phyloP scores from a whole-genome alignment of 1,140 invertebrate species.

The Trachelipus rathkii region DNA sequence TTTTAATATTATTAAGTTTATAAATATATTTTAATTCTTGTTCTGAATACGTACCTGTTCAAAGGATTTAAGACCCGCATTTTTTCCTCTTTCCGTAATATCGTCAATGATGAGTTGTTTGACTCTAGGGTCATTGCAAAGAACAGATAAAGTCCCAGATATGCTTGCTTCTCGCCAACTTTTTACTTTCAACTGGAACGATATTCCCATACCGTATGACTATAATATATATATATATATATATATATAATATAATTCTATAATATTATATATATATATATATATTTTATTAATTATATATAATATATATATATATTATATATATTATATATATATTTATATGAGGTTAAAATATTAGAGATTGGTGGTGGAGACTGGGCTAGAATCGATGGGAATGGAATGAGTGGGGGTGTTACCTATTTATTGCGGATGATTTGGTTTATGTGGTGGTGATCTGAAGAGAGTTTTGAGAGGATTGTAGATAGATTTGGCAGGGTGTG shows the following conservation, averaged over 20 bases:
- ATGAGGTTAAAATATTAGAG: too few relatives aligned
- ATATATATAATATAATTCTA: neutral
- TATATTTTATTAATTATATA: neutral
- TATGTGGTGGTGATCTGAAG: too few relatives aligned
- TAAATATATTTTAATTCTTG: too few relatives aligned
- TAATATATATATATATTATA: constrained; percentile 10
- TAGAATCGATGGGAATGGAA: too few relatives aligned
- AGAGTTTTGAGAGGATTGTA: too few relatives aligned
- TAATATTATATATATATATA: neutral
- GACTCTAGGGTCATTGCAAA: constrained; percentile 80
- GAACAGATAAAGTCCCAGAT: constrained; percentile 75
- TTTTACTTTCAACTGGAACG: constrained; percentile 88
- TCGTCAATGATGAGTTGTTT: constrained; percentile 87
- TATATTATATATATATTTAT: neutral
- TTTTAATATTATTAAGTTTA: too few relatives aligned
- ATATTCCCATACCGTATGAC: constrained; percentile 90
- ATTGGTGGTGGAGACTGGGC: too few relatives aligned
- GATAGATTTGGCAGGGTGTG: too few relatives aligned
- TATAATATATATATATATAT: constrained; percentile 52
- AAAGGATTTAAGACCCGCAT: constrained; percentile 87
- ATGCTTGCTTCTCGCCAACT: constrained; percentile 83
- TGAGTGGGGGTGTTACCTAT: too few relatives aligned
- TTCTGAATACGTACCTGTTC: constrained; percentile 71
- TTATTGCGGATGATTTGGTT: too few relatives aligned
- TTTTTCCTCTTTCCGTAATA: constrained; percentile 79